A percentile compares a stretch with the other conserved stretches of the same genome.
These are phyloP conservation scores for Euthynnus affinis DNA, from an alignment of 2,797 vertebrate species.

Conservation along the genomic window DNA sequence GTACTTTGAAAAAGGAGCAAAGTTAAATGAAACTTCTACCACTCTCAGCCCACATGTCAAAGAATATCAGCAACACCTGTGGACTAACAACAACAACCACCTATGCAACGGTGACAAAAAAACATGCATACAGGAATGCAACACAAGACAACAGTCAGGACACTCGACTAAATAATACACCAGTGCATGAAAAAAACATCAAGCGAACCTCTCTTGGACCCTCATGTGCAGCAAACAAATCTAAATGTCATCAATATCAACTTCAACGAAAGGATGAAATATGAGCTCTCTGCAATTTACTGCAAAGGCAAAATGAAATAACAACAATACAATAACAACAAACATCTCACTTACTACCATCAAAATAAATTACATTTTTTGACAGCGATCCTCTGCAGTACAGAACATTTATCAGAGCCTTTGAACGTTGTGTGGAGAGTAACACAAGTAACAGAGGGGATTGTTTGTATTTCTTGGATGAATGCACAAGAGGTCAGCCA, in stretches of 20 bases:
- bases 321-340: constrained; percentile 27
- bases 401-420: constrained; percentile 37
- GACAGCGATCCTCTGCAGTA: constrained; percentile 36
- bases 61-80: not conserved
- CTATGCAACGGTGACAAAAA: too few species aligned
- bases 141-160: not conserved
- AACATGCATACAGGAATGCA: not conserved
- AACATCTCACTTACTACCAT: constrained; percentile 26
- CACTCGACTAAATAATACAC: not conserved
- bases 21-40: not conserved
- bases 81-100: not conserved
- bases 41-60: not conserved
- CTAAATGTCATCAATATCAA: not conserved
- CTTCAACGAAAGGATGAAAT: not conserved
- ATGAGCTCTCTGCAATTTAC: not conserved
- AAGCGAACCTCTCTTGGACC: too few species aligned
- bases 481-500: constrained; percentile 25
- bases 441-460: constrained; percentile 19
- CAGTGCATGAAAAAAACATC: not conserved
- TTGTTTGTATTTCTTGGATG: constrained; percentile 36
- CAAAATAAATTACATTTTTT: constrained; percentile 37
- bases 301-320: constrained; percentile 45
- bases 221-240: not conserved
- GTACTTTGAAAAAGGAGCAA: not conserved
- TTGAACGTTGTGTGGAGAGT: constrained; percentile 34